A percentile compares a stretch with the other conserved stretches of the same genome.
Conservation (phyloP, 2,888 invertebrate species). For the Willowsia nigromaculata region DNA sequence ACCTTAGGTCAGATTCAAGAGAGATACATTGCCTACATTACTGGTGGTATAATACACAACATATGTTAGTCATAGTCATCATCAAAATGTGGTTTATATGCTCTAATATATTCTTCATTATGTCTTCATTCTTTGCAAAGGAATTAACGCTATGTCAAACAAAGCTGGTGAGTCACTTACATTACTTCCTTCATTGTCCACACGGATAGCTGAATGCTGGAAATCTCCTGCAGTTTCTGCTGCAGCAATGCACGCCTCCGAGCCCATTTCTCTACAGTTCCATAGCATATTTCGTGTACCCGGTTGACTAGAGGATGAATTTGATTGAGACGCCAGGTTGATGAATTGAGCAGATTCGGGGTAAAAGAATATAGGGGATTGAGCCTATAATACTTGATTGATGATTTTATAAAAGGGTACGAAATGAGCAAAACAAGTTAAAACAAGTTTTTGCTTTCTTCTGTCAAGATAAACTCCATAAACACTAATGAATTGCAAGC, state of each 20-base stretch:
- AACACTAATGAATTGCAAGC: no score
- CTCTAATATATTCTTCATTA: not conserved
- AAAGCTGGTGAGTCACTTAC: not conserved
- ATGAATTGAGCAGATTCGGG: not conserved
- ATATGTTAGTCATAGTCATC: no score
- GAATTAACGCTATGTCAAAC: no score
- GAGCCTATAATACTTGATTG: not conserved
- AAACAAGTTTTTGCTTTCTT: no score
- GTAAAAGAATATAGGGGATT: no score
- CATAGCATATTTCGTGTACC: conserved; percentile 64
- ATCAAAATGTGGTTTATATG: not conserved
- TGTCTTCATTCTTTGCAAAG: not conserved
- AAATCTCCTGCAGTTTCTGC: not conserved
- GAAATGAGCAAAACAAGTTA: no score
- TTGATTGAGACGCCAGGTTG: conserved; percentile 41
- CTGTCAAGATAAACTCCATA: no score
- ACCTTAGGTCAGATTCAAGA: no score
- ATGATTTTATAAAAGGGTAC: no score
- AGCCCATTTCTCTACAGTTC: conserved; percentile 64
- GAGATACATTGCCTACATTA: no score
- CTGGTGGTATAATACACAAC: no score
- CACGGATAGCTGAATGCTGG: not conserved
- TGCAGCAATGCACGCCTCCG: conserved; percentile 59
- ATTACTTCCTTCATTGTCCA: not conserved
- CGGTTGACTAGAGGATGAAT: conserved; percentile 22